Conservation (phyloP, 2,888 invertebrate species). For the Leptopilina syphax region DNA sequence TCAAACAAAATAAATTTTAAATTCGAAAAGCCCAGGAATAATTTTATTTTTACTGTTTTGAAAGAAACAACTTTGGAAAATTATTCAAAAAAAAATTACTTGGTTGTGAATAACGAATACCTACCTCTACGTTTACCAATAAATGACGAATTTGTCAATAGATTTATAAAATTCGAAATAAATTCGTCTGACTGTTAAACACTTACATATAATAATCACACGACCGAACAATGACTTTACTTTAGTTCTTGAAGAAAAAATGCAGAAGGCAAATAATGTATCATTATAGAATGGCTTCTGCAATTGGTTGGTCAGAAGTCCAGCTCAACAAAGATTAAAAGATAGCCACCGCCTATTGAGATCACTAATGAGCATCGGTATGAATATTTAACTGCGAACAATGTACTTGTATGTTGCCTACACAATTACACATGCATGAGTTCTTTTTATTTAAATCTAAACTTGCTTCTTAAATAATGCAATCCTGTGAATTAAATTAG, state of each 20-base stretch:
- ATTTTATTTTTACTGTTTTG: too few species aligned
- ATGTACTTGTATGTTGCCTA: conserved; percentile 56
- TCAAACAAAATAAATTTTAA: too few species aligned
- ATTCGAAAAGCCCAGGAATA: too few species aligned
- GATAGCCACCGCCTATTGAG: conserved; percentile 54
- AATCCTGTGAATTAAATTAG: too few species aligned
- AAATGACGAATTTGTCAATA: background rate
- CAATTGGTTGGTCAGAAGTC: conserved; percentile 28
- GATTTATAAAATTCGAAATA: background rate
- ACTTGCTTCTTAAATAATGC: too few species aligned
- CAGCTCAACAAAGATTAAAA: conserved; percentile 54
- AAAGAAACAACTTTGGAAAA: too few species aligned
- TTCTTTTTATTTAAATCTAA: background rate
- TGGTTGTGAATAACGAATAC: too few species aligned
- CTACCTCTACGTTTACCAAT: background rate
- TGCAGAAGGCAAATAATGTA: conserved; percentile 42
- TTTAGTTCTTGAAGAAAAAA: conserved; percentile 4
- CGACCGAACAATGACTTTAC: background rate
- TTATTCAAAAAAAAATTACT: too few species aligned
- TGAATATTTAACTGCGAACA: conserved; percentile 57
- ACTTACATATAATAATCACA: background rate
- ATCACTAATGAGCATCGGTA: conserved; percentile 56
- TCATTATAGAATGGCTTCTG: conserved; percentile 7
- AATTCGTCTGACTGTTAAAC: background rate
- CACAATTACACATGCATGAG: conserved; percentile 26